Conservation (phyloP, 1,140 invertebrate genomes). For the Sipha flava region DNA sequence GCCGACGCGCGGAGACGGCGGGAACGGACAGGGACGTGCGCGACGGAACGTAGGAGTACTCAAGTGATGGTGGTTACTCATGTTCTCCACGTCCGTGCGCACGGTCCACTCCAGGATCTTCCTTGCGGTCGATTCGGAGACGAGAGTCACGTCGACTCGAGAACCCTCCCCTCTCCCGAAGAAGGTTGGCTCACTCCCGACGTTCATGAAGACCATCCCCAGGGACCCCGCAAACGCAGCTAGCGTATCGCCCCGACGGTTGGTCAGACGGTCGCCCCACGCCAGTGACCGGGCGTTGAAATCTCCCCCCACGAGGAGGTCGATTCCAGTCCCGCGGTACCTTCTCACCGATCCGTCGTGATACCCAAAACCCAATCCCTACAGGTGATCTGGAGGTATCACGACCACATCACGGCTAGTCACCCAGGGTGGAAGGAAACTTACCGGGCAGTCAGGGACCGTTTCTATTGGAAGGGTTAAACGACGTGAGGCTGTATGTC, state of each 20-base stretch:
- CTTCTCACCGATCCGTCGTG: too few species aligned
- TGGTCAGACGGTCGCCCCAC: background rate
- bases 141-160: background rate
- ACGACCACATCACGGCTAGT: too few species aligned
- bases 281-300: background rate
- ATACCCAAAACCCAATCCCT: too few species aligned
- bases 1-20: background rate
- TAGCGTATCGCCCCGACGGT: background rate
- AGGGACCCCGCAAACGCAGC: background rate
- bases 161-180: background rate
- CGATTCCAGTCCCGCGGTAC: background rate
- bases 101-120: background rate
- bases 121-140: background rate
- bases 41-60: constrained; percentile 13
- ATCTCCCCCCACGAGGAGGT: background rate
- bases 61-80: background rate
- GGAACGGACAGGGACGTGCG: too few species aligned
- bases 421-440: too few species aligned
- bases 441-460: too few species aligned
- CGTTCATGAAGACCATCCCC: background rate
- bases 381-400: too few species aligned
- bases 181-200: background rate
- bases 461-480: too few species aligned
- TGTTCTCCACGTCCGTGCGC: background rate
- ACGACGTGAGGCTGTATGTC: too few species aligned